Base-by-base conservation (phyloP, 2,797 vertebrate species). In the Hyperoplus lanceolatus region DNA sequence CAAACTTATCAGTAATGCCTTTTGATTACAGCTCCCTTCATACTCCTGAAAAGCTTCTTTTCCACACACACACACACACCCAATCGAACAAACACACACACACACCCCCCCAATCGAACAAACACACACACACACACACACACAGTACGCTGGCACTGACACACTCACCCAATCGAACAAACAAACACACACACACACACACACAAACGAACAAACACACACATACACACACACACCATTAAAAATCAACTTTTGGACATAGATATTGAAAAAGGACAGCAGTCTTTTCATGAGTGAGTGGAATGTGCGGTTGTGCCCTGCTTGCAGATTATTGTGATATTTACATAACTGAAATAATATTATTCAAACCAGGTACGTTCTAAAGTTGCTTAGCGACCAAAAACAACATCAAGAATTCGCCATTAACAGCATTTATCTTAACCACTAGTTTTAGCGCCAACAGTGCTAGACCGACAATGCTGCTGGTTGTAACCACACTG, bases 1-100 rank as follows among this genome's bases (percentile, higher is more conserved):
- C 81, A 90, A 90, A 91, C 75, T 29, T 18, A 39, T 79, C 77
- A 83, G 73, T 54, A 80, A 89, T 48, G 61, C 46, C 36, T 81
- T 79, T 70, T 29, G 45, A 86, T 74, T 73, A 81, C 87, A 88
- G 81, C 56, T 89, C 84, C 85, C 76, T 61, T 73, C 51, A 49
- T 56, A 48, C 42, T 64, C 50, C 51, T 41, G 42, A 49, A 60
- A 63, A 78, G 7, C 13, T 70, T 21, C 58, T 63, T 63, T 60
- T 29, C 29, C 29, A 21, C 21, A 21, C 21, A 21, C 21, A 21
- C 21, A 21, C 21, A 21, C 21, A 21, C 21, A 21, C 21, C 1
- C 21, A 21, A 2, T 2, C 21, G 2, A 2, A 21, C 21, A 21
- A 2, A 21, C 21, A 21, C 21, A 21, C 21, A 21, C 21, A 21